phyloP scores from a whole-genome alignment of 1,140 invertebrate genomes.

The Drosophila auraria region DNA sequence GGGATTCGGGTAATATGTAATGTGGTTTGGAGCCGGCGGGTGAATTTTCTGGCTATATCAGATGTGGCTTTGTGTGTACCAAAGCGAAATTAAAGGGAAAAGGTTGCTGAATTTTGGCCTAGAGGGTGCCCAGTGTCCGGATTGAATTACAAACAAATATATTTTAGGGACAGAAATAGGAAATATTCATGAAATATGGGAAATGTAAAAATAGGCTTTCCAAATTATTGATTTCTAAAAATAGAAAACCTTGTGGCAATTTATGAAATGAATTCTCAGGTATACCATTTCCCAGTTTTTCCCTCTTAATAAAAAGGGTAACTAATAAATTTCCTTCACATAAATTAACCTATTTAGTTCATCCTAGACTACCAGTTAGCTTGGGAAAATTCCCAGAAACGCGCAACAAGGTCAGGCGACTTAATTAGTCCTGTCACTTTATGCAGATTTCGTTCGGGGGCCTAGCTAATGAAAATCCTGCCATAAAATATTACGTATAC shows the following conservation, averaged over 20 bases:
- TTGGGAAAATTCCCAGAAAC: conserved; percentile 2
- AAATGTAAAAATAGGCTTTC: not conserved
- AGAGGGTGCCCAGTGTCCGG: not conserved
- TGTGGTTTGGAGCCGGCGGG: conserved; percentile 42
- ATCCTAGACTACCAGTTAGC: not conserved
- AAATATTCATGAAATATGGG: not conserved
- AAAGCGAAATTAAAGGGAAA: not conserved
- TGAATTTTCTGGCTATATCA: conserved; percentile 12
- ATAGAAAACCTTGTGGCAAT: too few species aligned
- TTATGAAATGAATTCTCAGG: not conserved
- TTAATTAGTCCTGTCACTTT: conserved; percentile 48
- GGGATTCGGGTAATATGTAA: conserved; percentile 42
- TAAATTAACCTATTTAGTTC: not conserved
- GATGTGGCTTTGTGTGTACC: not conserved
- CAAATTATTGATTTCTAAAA: too few species aligned
- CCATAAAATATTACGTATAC: conserved; percentile 77
- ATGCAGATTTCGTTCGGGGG: conserved; percentile 18
- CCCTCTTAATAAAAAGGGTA: not conserved
- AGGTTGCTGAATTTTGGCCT: too few species aligned
- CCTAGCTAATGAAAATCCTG: conserved; percentile 57
- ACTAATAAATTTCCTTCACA: too few species aligned
- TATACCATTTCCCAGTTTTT: not conserved
- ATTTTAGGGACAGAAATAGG: not conserved
- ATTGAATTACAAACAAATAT: not conserved
- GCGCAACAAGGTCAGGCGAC: conserved; percentile 9